A percentile compares a stretch with the other conserved stretches of the same genome.
phyloP scores from a whole-genome alignment of 2,797 vertebrate species.

The Pseudomugil tenellus region DNA sequence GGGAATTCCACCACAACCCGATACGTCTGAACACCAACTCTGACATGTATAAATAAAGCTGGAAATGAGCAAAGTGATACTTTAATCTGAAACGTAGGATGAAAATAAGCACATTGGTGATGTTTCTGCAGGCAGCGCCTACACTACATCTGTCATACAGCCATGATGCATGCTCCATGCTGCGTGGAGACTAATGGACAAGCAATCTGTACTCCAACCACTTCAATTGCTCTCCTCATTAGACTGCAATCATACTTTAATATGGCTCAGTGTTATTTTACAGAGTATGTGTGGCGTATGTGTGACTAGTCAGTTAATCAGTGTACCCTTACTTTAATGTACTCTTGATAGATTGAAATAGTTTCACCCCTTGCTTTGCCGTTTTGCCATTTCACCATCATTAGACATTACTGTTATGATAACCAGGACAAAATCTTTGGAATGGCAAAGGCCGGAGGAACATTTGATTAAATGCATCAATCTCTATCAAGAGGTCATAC shows the following conservation, averaged over 20 bases:
- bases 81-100: slow-evolving; percentile 46
- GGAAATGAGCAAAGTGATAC: slow-evolving; percentile 46
- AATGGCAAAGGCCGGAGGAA: slow-evolving; percentile 69
- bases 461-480: slow-evolving; percentile 82
- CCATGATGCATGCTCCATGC: slow-evolving; percentile 14
- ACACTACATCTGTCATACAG: slow-evolving; percentile 39
- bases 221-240: slow-evolving; percentile 54
- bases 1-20: slow-evolving; percentile 21
- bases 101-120: slow-evolving; percentile 37
- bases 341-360: slow-evolving; percentile 69
- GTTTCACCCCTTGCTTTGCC: slow-evolving; percentile 51
- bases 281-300: slow-evolving; percentile 59
- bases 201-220: slow-evolving; percentile 34
- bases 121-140: slow-evolving; percentile 36
- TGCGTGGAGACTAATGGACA: slow-evolving; percentile 31
- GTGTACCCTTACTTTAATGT: slow-evolving; percentile 66
- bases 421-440: slow-evolving; percentile 65
- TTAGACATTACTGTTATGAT: slow-evolving; percentile 73
- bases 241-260: slow-evolving; percentile 69
- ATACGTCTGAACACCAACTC: slow-evolving; percentile 27
- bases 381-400: slow-evolving; percentile 58
- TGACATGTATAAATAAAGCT: slow-evolving; percentile 48
- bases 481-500: slow-evolving; percentile 63
- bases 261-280: slow-evolving; percentile 68
- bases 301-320: slow-evolving; percentile 63